These are phyloP conservation scores for Rhingia rostrata DNA, from an alignment of 2,888 invertebrate genomes.

Conservation along the genomic window DNA sequence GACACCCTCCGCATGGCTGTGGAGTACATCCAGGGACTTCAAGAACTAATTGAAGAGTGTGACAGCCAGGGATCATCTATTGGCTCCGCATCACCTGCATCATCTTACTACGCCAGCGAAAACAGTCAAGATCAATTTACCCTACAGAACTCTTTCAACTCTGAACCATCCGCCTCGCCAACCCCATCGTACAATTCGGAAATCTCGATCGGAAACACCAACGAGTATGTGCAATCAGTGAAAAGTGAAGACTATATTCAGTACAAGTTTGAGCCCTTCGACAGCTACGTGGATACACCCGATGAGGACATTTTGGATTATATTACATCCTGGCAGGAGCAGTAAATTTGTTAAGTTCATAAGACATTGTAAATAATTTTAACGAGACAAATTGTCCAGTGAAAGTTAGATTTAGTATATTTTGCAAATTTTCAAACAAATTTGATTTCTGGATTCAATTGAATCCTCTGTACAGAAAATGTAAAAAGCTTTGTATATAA, in stretches of 20 bases:
- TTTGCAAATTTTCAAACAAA: constrained; percentile 12
- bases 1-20: constrained; percentile 94
- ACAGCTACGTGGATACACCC: constrained; percentile 92
- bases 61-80: constrained; percentile 74
- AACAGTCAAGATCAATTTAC: constrained; percentile 79
- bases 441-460: constrained; percentile 50
- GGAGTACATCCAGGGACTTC: constrained; percentile 93
- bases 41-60: constrained; percentile 89
- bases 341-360: constrained; percentile 79
- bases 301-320: constrained; percentile 93
- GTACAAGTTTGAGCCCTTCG: constrained; percentile 85
- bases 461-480: constrained; percentile 56
- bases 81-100: constrained; percentile 39
- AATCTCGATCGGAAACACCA: constrained; percentile 76
- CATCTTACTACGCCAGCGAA: constrained; percentile 50
- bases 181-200: constrained; percentile 86
- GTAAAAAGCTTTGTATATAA: constrained; percentile 50
- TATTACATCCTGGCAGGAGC: constrained; percentile 82
- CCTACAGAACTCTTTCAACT: constrained; percentile 79
- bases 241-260: constrained; percentile 72
- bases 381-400: constrained; percentile 63
- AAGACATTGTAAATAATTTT: constrained; percentile 7
- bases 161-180: constrained; percentile 87
- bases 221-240: constrained; percentile 43
- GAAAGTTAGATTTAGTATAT: constrained; percentile 44